These are phyloP conservation scores for Hoplostethus atlanticus DNA, from an alignment of 2,797 vertebrate species.

Conservation along the genomic window DNA sequence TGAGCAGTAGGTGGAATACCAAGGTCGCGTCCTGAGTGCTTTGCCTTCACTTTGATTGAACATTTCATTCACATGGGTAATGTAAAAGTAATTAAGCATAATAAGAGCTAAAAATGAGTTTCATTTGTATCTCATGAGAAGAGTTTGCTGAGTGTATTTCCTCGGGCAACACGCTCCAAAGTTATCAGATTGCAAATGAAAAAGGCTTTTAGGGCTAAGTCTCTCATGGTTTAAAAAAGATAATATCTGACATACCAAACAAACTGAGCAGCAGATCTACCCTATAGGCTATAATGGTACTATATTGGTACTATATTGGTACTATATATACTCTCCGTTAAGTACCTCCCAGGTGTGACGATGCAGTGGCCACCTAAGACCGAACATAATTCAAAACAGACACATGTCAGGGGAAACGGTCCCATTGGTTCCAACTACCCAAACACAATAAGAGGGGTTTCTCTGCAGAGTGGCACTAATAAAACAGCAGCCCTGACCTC, in stretches of 20 bases:
- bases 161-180: conserved; percentile 3
- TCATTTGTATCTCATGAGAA: not conserved
- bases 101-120: not conserved
- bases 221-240: not conserved
- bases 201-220: conserved; percentile 1
- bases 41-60: conserved; percentile 41
- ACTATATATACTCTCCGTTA: not conserved
- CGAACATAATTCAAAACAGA: not conserved
- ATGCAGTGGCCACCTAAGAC: not conserved
- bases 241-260: conserved; percentile 1
- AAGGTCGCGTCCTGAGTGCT: conserved; percentile 30
- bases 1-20: conserved; percentile 19
- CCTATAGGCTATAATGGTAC: not conserved
- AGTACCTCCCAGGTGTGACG: not conserved
- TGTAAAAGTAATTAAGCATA: conserved; percentile 38
- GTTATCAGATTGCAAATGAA: conserved; percentile 5
- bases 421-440: not conserved
- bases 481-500: not conserved
- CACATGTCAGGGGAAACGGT: not conserved
- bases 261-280: not conserved
- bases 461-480: conserved; percentile 1
- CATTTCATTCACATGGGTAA: conserved; percentile 20
- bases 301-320: too few relatives aligned
- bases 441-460: not conserved
- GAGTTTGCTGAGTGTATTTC: not conserved